Percentiles rank a stretch among this genome's conserved stretches.
These are phyloP conservation scores for Oncopeltus fasciatus DNA, from an alignment of 1,140 invertebrate genomes.

Conservation along the genomic window DNA sequence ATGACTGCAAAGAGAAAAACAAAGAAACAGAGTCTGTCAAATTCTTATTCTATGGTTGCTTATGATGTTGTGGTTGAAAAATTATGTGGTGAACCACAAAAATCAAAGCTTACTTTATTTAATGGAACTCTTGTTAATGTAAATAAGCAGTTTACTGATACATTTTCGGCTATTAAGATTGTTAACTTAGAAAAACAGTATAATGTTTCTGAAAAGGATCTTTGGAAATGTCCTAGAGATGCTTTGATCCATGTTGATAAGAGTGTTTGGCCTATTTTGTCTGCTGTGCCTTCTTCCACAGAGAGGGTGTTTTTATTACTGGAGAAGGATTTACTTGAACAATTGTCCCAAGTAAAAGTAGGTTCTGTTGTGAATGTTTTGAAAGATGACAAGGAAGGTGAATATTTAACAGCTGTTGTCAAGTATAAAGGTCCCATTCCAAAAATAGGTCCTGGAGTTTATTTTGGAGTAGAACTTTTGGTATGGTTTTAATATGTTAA, in stretches of 20 bases:
- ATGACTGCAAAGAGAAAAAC: constrained; percentile 5
- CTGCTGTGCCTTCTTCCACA: constrained; percentile 17
- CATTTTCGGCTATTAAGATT: constrained; percentile 18
- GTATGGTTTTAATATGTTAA: constrained; percentile 16
- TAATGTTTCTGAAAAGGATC: constrained; percentile 18
- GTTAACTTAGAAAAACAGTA: constrained; percentile 16
- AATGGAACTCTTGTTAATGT: constrained; percentile 22
- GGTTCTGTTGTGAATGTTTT: constrained; percentile 17
- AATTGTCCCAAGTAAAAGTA: constrained; percentile 17
- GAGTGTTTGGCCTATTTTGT: constrained; percentile 19
- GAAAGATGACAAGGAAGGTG: constrained; percentile 5
- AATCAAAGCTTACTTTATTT: neutral
- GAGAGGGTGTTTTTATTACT: constrained; percentile 19
- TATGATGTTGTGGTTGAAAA: neutral
- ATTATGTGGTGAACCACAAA: neutral
- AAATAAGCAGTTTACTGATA: constrained; percentile 11
- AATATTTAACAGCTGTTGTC: constrained; percentile 19
- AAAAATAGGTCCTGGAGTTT: constrained; percentile 23
- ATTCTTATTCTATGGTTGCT: neutral
- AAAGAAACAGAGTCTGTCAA: constrained; percentile 3
- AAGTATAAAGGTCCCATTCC: constrained; percentile 24
- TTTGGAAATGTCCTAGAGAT: constrained; percentile 19
- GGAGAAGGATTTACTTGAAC: constrained; percentile 15
- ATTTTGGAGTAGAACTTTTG: constrained; percentile 27
- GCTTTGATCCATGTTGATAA: constrained; percentile 20